A percentile compares a stretch with the other conserved stretches of the same genome.
These are phyloP conservation scores for Sternotherus odoratus DNA, from an alignment of 2,797 vertebrate genomes.

Conservation along the genomic window DNA sequence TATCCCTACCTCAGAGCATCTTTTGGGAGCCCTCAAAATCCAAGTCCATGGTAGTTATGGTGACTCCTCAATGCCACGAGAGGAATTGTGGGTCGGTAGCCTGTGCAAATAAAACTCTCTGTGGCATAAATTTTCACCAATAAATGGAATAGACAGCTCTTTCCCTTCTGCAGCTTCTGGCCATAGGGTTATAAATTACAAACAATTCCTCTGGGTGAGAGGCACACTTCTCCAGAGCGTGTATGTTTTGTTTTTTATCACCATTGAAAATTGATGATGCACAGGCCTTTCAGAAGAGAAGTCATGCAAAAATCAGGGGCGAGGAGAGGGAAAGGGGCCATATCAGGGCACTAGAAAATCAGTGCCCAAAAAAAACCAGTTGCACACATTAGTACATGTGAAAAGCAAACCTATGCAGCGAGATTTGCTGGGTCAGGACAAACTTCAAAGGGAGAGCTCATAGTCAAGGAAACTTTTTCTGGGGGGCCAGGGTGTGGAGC, in stretches of 20 bases:
- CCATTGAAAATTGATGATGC: background rate
- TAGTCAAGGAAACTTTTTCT: conserved; percentile 49
- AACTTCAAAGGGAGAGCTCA: conserved; percentile 50
- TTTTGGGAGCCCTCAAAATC: background rate
- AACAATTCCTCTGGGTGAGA: background rate
- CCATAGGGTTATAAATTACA: background rate
- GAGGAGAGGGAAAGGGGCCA: background rate
- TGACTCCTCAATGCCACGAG: background rate
- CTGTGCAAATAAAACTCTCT: background rate
- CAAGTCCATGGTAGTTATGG: background rate
- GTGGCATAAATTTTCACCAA: background rate
- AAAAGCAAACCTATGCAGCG: background rate
- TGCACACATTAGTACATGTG: background rate
- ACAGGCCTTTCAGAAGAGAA: background rate
- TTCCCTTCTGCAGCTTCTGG: background rate
- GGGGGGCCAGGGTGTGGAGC: conserved; percentile 1
- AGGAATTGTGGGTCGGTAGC: background rate
- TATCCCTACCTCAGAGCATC: background rate
- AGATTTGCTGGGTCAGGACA: background rate
- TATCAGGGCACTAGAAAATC: background rate
- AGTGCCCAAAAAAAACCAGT: background rate
- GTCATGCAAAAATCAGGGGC: background rate
- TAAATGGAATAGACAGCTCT: background rate
- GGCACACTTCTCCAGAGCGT: background rate
- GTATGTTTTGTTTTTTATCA: background rate